Evolutionary conservation across 2,797 vertebrate genomes (phyloP), one percentile per base, ranked within the genome.

Genomic region (Perdix hodgsoniae): DNA sequence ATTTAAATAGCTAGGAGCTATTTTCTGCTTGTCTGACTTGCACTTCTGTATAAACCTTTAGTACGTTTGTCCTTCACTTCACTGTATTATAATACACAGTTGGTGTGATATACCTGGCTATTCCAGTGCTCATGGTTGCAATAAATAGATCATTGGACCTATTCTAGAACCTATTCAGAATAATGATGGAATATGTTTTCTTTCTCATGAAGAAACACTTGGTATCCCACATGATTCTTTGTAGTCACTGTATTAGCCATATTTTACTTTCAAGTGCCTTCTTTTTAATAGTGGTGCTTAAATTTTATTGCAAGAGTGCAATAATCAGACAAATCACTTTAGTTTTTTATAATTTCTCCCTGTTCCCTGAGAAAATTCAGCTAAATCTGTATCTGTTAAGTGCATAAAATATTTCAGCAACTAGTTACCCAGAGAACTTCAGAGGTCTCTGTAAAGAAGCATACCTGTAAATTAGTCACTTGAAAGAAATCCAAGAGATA

Each of bases 401-500:
- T 59, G 40, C 40, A 76, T 44, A 70, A 90, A 79, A 88, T 84
- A 84, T 86, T 71, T 92, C 24, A 71, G 57, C 56, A 82, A 18
- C 71, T 56, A 26, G 0, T 1, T 60, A 50, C 14, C 24, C 3
- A 50, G 11, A 76, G 8, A 63, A 76, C 27, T 73, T 91, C 42
- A 84, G 88, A 86, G 14, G 1, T 35, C 10, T 64, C 65, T 60
- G 7, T 84, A 47, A 90, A 78, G 33, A 59, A 72, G 3, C 69
- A 82, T 61, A 65, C 8, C 29, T 15, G 31, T 79, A 63, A 73
- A 84, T 67, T 15, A 80, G 40, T 88, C 35, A 29, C 42, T 78
- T 88, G 67, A 84, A 93, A 84, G 12, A 72, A 76, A 75, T 35
- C 24, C 16, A 79, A 73, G 93, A 90, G 73, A 73, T 63, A 44